Evolutionary conservation across 2,797 vertebrate species (phyloP), one percentile per base, ranked within the genome.

Genomic region (Sternarchorhynchus goeldii): DNA sequence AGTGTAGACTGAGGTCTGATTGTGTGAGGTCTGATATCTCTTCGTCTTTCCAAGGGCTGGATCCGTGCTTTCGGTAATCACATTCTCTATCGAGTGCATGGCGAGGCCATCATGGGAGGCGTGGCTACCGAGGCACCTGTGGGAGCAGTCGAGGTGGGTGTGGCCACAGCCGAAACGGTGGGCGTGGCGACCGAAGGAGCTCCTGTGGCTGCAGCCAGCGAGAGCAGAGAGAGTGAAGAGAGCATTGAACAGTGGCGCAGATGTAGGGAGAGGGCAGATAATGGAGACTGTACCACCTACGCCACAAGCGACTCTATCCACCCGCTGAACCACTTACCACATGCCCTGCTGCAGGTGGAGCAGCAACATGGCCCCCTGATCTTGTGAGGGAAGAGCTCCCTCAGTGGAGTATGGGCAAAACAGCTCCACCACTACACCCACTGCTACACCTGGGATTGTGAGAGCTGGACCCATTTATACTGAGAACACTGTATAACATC

Each of bases 161-260:
- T 57, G 6, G 32, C 32, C 6, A 18, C 20, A 53, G 41, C 8
- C 14, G 25, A 3, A 66, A 57, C n/a, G 18, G 5, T 1, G 45
- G 45, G 45, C 12, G 45, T 50, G 45, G 18, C 60, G 7, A 6
- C 63, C 18, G 16, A 2, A 39, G 36, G 20, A 3, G 2, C 34
- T 21, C 7, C 20, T 6, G 39, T 5, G 10, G n/a, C 17, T 18
- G 59, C 31, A 1, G 57, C 34, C 41, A 65, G 29, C 6, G 58
- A 71, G 32, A 77, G 75, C 71, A n/a, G 1, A 4, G 78, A 77
- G 66, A 77, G 78, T 31, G 16, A 18, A 1, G 79, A 64, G 25
- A 56, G 8, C 8, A 2, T 50, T 3, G 45, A 50, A 12, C 45
- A 50, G 45, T 50, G 45, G 45, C 67, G 57, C 6, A 32, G 17